Percentiles rank a stretch among this genome's conserved stretches.
Conservation (phyloP, 2,797 vertebrate species). For the Micrastur ruficollis region DNA sequence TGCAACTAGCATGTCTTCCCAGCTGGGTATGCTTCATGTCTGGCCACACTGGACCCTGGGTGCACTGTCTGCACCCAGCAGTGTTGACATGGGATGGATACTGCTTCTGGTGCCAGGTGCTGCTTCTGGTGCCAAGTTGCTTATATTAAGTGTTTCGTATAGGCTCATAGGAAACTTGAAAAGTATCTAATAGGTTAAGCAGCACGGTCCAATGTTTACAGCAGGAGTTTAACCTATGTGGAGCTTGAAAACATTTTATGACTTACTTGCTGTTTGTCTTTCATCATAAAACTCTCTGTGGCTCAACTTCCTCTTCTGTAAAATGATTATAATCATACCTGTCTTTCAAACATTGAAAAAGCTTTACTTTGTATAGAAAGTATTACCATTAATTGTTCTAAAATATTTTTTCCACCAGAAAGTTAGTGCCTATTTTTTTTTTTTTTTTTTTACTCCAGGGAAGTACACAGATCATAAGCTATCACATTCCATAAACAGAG, state of each 20-base stretch:
- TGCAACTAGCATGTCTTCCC: neutral
- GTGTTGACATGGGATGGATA: neutral
- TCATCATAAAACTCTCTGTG: neutral
- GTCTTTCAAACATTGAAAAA: neutral
- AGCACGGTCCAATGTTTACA: neutral
- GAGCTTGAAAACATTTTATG: neutral
- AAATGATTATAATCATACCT: neutral
- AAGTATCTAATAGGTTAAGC: neutral
- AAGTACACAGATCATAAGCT: neutral
- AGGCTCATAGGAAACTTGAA: neutral
- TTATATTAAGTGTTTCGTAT: neutral
- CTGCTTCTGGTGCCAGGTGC: neutral
- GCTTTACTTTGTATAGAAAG: neutral
- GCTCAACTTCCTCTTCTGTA: neutral
- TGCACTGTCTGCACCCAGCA: neutral
- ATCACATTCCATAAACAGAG: neutral
- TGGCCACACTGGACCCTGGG: neutral
- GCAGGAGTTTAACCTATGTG: neutral
- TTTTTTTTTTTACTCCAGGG: neutral
- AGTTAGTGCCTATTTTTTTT: neutral
- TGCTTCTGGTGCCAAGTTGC: neutral
- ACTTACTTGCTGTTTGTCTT: neutral
- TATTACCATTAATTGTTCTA: neutral
- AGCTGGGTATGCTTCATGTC: neutral
- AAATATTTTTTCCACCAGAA: neutral